Conservation (phyloP, 2,797 vertebrate genomes). For the Lagocephalus sceleratus region DNA sequence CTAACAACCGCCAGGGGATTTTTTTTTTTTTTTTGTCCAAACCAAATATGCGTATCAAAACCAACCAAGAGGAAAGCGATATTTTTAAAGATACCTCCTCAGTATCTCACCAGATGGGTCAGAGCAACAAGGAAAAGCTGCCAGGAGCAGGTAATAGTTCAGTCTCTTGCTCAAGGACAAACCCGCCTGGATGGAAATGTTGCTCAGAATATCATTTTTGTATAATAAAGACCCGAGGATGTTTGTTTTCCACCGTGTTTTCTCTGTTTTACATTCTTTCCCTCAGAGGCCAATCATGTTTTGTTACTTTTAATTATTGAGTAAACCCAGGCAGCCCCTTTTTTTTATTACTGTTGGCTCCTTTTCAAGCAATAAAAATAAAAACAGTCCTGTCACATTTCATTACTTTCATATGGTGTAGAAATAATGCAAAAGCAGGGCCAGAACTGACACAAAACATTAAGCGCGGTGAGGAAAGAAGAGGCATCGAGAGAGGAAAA, state of each 20-base stretch:
- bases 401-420: background rate
- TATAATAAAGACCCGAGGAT: slow-evolving; percentile 32
- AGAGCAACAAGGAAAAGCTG: slow-evolving; percentile 19
- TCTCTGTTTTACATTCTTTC: slow-evolving; percentile 10
- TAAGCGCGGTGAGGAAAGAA: background rate
- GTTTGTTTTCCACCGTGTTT: slow-evolving; percentile 28
- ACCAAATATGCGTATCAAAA: slow-evolving; percentile 25
- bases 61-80: slow-evolving; percentile 11
- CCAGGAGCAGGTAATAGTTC: slow-evolving; percentile 36
- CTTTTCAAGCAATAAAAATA: slow-evolving; percentile 4
- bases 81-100: slow-evolving; percentile 12
- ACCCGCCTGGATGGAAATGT: slow-evolving; percentile 25
- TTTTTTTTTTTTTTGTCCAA: slow-evolving; percentile 6
- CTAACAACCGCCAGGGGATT: slow-evolving; percentile 31
- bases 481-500: background rate
- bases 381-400: slow-evolving; percentile 5
- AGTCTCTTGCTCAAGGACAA: slow-evolving; percentile 40
- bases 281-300: slow-evolving; percentile 28
- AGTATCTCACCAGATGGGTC: slow-evolving; percentile 31
- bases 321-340: slow-evolving; percentile 1
- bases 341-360: slow-evolving; percentile 9
- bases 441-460: too few relatives aligned
- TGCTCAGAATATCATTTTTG: slow-evolving; percentile 16
- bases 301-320: slow-evolving; percentile 36
- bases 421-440: background rate